phyloP scores from a whole-genome alignment of 2,113 vertebrate genomes.

The Epinephelus moara region DNA sequence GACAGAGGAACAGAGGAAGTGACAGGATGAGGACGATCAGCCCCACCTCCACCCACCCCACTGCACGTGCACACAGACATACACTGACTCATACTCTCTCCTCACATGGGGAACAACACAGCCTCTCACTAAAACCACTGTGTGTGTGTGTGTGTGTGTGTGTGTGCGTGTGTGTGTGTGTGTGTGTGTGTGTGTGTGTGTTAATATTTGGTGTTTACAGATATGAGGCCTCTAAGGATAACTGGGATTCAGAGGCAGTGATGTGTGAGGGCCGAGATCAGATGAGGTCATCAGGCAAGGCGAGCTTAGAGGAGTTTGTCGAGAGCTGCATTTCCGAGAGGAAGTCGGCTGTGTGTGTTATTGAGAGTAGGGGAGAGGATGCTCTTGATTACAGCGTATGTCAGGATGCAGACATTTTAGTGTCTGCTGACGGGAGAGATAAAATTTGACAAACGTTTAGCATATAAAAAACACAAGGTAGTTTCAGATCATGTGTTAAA shows the following conservation, averaged over 20 bases:
- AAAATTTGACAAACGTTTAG: background rate
- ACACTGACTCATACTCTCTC: conserved; percentile 65
- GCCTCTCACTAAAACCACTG: conserved; percentile 46
- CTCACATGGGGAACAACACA: conserved; percentile 60
- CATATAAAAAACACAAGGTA: background rate
- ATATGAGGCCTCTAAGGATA: conserved; percentile 61
- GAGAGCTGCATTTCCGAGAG: conserved; percentile 14
- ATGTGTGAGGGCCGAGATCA: conserved; percentile 66
- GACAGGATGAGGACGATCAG: conserved; percentile 76
- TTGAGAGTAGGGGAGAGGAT: background rate
- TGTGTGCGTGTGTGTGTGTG: conserved; percentile 30
- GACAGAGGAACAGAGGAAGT: conserved; percentile 74
- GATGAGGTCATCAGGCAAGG: conserved; percentile 62
- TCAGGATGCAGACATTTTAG: conserved; percentile 27
- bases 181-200: conserved; percentile 18
- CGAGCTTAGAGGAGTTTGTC: conserved; percentile 47
- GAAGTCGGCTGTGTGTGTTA: conserved; percentile 28
- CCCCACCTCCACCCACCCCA: conserved; percentile 46
- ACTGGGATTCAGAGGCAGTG: conserved; percentile 55
- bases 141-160: conserved; percentile 20
- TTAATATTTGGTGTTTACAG: conserved; percentile 48
- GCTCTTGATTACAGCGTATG: conserved; percentile 34
- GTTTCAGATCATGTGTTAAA: background rate
- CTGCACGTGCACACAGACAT: conserved; percentile 56
- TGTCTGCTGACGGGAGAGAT: background rate